Evolutionary conservation across 2,797 vertebrate genomes (phyloP), one percentile per base, ranked within the genome.

Genomic region (Bradypodion pumilum): DNA sequence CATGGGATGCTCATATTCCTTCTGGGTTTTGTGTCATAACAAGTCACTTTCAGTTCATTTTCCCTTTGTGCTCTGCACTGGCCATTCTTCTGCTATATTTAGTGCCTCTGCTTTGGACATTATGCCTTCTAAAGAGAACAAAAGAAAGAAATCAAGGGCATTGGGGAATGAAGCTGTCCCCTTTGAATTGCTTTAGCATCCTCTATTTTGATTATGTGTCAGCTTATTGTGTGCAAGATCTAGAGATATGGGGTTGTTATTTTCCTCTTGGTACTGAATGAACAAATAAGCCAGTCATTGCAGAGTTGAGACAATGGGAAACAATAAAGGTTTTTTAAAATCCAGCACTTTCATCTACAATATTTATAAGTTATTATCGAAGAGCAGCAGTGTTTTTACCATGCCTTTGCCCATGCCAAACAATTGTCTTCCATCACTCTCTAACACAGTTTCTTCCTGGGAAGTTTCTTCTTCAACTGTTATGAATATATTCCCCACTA

Each of bases 171-270:
- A 74, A 82, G 80, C 89, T 85, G 89, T 78, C 59, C 73, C 83
- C 88, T 93, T 90, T 89, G 91, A 93, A 91, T 91, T 87, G 90
- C 87, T 90, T 86, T 82, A 78, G 88, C 84, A 93, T 87, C 89
- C 92, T 93, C 90, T 91, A 75, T 93, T 94, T 91, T 94, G 92
- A 95, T 94, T 86, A 86, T 89, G 89, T 95, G 94, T 94, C 91
- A 93, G 85, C 68, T 94, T 89, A 91, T 92, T 94, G 92, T 92
- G 89, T 82, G 85, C 89, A 86, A 52, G 74, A 89, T 65, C 86
- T 84, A 78, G 90, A 95, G 94, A 93, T 92, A 94, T 0, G 86
- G 40, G 59, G 21, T 81, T 92, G 93, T 89, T 91, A 92, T 90
- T 94, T 95, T 93, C 94, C 93, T 93, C 91, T 90, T 78, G 32